Conservation (phyloP, 2,113 vertebrate genomes). For the Istiophorus platypterus region DNA sequence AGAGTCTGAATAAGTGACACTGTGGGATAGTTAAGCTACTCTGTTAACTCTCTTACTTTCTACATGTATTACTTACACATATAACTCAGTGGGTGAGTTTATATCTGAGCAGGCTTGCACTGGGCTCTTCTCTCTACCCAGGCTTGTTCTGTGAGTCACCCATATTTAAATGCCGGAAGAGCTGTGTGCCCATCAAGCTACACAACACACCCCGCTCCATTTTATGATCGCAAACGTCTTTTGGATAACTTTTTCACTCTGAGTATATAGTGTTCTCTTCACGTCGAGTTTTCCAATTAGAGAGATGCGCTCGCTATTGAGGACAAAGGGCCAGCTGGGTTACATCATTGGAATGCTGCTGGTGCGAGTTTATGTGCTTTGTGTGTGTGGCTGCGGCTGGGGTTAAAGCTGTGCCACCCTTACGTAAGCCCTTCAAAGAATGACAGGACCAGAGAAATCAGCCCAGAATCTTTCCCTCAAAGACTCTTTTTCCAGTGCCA, state of each 20-base stretch:
- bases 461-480: constrained; percentile 23
- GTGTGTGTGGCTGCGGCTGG: constrained; percentile 29
- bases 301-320: constrained; percentile 40
- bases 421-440: constrained; percentile 71
- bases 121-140: not conserved
- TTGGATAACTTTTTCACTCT: not conserved
- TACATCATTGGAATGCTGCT: constrained; percentile 84
- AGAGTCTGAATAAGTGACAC: not conserved
- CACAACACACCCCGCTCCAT: constrained; percentile 12
- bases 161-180: constrained; percentile 7
- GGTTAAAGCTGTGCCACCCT: constrained; percentile 65
- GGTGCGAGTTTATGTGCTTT: constrained; percentile 55
- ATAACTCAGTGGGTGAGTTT: not conserved
- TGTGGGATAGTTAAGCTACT: not conserved
- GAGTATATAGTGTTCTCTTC: constrained; percentile 31
- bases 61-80: not conserved
- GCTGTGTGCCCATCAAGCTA: not conserved
- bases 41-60: not conserved
- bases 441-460: constrained; percentile 39
- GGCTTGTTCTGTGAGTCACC: not conserved
- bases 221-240: constrained; percentile 23
- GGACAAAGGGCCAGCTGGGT: constrained; percentile 78
- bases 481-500: not conserved
- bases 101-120: not conserved
- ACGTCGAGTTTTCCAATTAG: constrained; percentile 70